Conservation (phyloP, 1,140 invertebrate species). For the Panonychus citri region DNA sequence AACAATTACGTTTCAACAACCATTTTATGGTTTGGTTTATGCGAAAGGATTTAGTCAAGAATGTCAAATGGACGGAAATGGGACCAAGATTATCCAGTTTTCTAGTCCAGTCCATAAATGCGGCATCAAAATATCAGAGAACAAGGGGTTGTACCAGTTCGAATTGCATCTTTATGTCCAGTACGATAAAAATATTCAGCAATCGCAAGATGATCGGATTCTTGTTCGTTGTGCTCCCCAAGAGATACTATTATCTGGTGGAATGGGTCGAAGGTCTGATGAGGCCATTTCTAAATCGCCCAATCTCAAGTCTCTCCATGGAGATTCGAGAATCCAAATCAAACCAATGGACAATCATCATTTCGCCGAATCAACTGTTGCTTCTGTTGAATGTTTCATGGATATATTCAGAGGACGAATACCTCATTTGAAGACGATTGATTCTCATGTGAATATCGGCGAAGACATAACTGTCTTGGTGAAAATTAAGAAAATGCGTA, state of each 20-base stretch:
- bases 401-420: slow-evolving; percentile 30
- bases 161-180: slow-evolving; percentile 38
- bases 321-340: not conserved
- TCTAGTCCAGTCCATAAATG: slow-evolving; percentile 35
- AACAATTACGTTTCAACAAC: slow-evolving; percentile 29
- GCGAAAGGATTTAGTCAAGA: slow-evolving; percentile 41
- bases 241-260: slow-evolving; percentile 2
- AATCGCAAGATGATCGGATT: slow-evolving; percentile 38
- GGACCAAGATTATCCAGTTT: slow-evolving; percentile 28
- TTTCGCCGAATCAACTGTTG: slow-evolving; percentile 21
- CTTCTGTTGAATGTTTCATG: slow-evolving; percentile 37
- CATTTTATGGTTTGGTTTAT: slow-evolving; percentile 40
- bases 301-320: slow-evolving; percentile 1
- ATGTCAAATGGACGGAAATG: slow-evolving; percentile 32
- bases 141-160: slow-evolving; percentile 26
- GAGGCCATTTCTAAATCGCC: not conserved
- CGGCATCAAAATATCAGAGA: slow-evolving; percentile 32
- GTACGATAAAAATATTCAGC: slow-evolving; percentile 40
- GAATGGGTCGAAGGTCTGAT: not conserved
- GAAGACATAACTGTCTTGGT: slow-evolving; percentile 39
- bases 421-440: slow-evolving; percentile 13
- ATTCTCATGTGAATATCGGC: slow-evolving; percentile 23
- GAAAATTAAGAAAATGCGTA: slow-evolving; percentile 39
- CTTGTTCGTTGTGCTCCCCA: slow-evolving; percentile 29
- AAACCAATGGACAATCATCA: not conserved